phyloP scores from a whole-genome alignment of 1,140 invertebrate species.

The Chymomyza costata region DNA sequence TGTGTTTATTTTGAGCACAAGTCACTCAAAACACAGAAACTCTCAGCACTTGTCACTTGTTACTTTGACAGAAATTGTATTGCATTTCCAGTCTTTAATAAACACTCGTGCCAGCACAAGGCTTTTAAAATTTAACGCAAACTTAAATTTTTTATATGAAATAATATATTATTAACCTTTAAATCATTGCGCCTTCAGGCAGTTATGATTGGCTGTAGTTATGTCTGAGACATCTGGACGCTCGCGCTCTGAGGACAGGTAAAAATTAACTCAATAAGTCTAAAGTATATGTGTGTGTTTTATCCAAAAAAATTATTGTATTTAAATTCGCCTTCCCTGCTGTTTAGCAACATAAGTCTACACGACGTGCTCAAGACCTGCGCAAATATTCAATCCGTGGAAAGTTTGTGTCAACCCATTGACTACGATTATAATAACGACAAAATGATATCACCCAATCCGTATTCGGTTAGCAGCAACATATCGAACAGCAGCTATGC shows the following conservation, averaged over 20 bases:
- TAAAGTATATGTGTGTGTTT: neutral
- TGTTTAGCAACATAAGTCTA: conserved; percentile 36
- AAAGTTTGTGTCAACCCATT: conserved; percentile 36
- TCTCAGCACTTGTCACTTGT: conserved; percentile 29
- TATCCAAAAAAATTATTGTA: too few species aligned
- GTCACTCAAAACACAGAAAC: conserved; percentile 18
- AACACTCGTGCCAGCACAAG: too few species aligned
- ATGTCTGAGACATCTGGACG: conserved; percentile 57
- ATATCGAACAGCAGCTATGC: conserved; percentile 56
- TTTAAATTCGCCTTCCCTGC: neutral
- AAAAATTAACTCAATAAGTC: neutral
- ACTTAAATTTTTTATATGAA: too few species aligned
- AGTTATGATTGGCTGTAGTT: conserved; percentile 19
- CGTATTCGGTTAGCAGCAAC: conserved; percentile 53
- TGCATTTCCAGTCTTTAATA: neutral
- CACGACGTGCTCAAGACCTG: conserved; percentile 56
- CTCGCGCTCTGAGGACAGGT: conserved; percentile 63
- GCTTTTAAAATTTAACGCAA: too few species aligned
- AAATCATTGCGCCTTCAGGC: neutral
- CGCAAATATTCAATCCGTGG: conserved; percentile 57
- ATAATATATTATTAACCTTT: too few species aligned
- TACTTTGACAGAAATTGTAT: conserved; percentile 7
- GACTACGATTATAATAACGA: conserved; percentile 49
- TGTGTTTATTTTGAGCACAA: neutral
- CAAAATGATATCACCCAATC: conserved; percentile 64